A percentile compares a stretch with the other conserved stretches of the same genome.
These are phyloP conservation scores for Porites rus DNA, from an alignment of 92 coral and sea anemone species.

Conservation along the genomic window DNA sequence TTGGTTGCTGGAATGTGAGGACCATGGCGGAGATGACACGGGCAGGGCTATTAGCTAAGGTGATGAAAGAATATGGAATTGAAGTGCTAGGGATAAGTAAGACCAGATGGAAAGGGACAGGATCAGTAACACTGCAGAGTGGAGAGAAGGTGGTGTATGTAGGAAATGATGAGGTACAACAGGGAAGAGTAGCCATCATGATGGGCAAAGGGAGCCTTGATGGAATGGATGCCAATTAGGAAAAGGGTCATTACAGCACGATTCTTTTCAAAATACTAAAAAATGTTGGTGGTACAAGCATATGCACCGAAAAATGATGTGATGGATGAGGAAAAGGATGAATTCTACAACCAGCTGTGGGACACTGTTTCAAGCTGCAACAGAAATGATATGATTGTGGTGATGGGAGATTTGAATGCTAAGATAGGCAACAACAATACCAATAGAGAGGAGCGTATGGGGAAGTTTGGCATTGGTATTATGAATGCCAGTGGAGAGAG, in stretches of 20 bases:
- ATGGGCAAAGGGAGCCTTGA: not conserved
- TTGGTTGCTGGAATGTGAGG: too few species aligned
- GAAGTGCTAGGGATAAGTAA: too few species aligned
- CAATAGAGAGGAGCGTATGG: slow-evolving; percentile 40
- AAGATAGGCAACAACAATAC: slow-evolving; percentile 38
- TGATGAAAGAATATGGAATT: too few species aligned
- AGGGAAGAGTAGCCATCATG: not conserved
- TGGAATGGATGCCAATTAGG: not conserved
- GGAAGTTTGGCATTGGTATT: slow-evolving; percentile 34
- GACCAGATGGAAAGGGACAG: too few species aligned
- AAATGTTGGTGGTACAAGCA: slow-evolving; percentile 1
- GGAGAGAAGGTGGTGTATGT: not conserved
- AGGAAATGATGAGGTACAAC: not conserved
- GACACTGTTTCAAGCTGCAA: slow-evolving; percentile 15
- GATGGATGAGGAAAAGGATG: slow-evolving; percentile 7
- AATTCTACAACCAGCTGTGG: slow-evolving; percentile 7
- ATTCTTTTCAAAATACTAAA: not conserved
- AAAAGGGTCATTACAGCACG: not conserved
- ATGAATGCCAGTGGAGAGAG: slow-evolving; percentile 41
- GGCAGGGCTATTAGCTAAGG: too few species aligned
- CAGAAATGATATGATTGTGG: slow-evolving; percentile 43
- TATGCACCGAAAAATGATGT: slow-evolving; percentile 13
- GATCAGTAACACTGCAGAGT: too few species aligned
- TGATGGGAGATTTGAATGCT: slow-evolving; percentile 42
- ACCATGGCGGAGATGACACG: too few species aligned